Base-by-base conservation (phyloP, 2,113 vertebrate genomes). In the Hemiscyllium ocellatum region DNA sequence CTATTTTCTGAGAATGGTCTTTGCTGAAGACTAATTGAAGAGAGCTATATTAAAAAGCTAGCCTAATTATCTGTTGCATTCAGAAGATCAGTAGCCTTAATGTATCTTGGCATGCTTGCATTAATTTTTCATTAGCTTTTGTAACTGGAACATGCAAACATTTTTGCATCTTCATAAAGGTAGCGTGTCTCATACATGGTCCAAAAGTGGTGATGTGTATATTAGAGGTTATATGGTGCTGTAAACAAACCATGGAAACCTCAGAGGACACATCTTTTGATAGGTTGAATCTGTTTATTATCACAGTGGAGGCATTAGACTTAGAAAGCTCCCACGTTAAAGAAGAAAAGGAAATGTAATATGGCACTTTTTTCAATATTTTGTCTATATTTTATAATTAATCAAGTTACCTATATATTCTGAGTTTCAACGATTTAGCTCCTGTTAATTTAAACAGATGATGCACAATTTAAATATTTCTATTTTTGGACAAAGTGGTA, bases 71-170 rank as follows among this genome's bases (percentile, higher is more conserved):
- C 91, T 42, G 69, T 72, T 95, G 37, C 68, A 70, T 95, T 47
- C 50, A 50, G 47, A 72, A 52, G 42, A 52, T 47, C 50, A 95
- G 47, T 95, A 33, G 37, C 20, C 70, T 70, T 24, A 94, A 47
- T 94, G 66, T 37, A 94, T 70, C 66, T 29, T 70, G 26, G 37
- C 69, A 52, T 95, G 94, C 94, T 76, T 95, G 26, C 69, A 52
- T 95, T 95, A 72, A 72, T 37, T 95, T 29, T 70, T 33, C 47
- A 72, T 15, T 17, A 10, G 72, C 24, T 95, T 95, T 42, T 42
- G 37, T 70, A 95, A 47, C 69, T 95, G 94, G 42, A 95, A 95
- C 94, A 95, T 52, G 68, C 68, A 95, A 22, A 72, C 65, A 94
- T 19, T 68, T 72, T 95, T 95, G 94, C 69, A 72, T 69, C 69